A percentile compares a stretch with the other conserved stretches of the same genome.
phyloP scores from a whole-genome alignment of 2,797 vertebrate genomes.

The Pelobates cultripes region DNA sequence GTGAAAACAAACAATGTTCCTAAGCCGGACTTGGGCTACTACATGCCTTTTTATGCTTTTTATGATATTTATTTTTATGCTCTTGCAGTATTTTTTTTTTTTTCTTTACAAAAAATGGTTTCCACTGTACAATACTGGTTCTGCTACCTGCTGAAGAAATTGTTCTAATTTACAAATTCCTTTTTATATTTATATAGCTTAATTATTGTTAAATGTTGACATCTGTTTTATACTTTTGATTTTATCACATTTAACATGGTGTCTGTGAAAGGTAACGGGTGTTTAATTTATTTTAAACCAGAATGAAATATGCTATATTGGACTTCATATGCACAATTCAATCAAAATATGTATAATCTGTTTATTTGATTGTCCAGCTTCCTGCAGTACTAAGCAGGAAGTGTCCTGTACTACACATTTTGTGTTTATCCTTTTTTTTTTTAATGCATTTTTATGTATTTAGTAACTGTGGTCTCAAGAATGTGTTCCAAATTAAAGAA shows the following conservation, averaged over 20 bases:
- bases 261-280: too few species aligned
- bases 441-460: too few species aligned
- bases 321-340: too few species aligned
- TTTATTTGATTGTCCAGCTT: too few species aligned
- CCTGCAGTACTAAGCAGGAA: too few species aligned
- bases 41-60: slow-evolving; percentile 28
- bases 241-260: too few species aligned
- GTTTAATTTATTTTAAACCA: too few species aligned
- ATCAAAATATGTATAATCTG: too few species aligned
- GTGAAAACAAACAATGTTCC: slow-evolving; percentile 11
- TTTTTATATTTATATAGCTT: neutral
- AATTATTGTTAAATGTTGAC: neutral
- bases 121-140: slow-evolving; percentile 3
- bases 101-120: neutral
- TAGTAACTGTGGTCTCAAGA: neutral
- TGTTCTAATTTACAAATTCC: slow-evolving; percentile 22
- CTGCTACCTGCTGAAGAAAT: slow-evolving; percentile 20
- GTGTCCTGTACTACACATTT: too few species aligned
- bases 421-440: too few species aligned
- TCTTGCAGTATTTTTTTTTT: slow-evolving; percentile 16
- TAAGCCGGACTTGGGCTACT: slow-evolving; percentile 19
- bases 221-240: neutral
- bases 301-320: too few species aligned
- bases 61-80: slow-evolving; percentile 34
- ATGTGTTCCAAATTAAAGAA: neutral